Base-by-base conservation (phyloP, 2,113 vertebrate species). In the Hiodon alosoides region DNA sequence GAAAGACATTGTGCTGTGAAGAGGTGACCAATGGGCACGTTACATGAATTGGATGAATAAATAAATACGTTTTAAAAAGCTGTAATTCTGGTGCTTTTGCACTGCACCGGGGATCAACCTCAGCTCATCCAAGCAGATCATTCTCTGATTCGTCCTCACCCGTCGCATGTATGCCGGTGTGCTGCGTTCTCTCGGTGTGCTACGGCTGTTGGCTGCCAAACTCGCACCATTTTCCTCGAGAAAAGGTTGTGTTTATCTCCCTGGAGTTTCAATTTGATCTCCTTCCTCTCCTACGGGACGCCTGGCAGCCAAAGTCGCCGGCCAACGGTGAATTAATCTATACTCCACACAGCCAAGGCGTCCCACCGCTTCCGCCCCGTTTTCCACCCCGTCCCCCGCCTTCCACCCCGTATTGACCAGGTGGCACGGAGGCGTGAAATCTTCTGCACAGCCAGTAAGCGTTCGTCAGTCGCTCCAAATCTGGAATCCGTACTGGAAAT, bases 301-400 rank as follows among this genome's bases (percentile, higher is more conserved):
- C 85, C 79, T 74, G 80, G 76, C 71, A 74, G 77, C 11, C 50
- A n/a, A 6, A 68, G 48, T 7, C 16, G 14, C 71, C 50, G 77
- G 79, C 78, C 75, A 64, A 69, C 76, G 67, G 83, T 50, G 76
- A 85, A 79, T 81, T 90, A 88, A 89, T 90, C 88, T 86, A 77
- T 78, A 83, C 86, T 87, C 88, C 79, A 79, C 82, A 70, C 86
- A 86, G 81, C 78, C 69, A 81, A 80, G 73, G 86, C 80, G 80
- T 79, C 85, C 85, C 83, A 84, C 82, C 86, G 85, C 83, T 89
- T 84, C 81, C 83, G 80, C 81, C 82, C 77, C 78, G 17, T 83
- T 73, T 62, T 80, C 79, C 65, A 73, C 81, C 80, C 78, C 76
- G 84, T 80, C 79, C 75, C 84, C 77, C 86, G 80, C 83, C 17